Base-by-base conservation (phyloP, 2,888 invertebrate species). In the Eudasyphora cyanicolor region DNA sequence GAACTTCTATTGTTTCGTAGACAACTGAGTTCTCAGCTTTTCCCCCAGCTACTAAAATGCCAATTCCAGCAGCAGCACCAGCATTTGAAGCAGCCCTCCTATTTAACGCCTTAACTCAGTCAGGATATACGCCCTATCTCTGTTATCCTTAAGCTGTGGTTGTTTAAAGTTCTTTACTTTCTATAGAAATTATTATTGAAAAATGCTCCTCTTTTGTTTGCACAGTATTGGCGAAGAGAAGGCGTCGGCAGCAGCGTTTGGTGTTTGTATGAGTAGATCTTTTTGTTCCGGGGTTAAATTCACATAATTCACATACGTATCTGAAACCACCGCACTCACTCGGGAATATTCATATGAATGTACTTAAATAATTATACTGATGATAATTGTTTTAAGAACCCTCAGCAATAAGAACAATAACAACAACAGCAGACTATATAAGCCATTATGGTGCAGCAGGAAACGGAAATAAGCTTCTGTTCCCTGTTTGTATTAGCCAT, bases 401-500 rank as follows among this genome's bases (percentile, higher is more conserved):
- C 6, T 29, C 24, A 1, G 29, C 35, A 35, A 35, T 2, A 1
- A 57, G 57, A 12, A 2, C 29, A 60, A 32, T n/a, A n/a, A 17
- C 67, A 38, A 2, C 64, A 35, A 19, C 64, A 67, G n/a, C 24
- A 73, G 19, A 69, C 49, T 29, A 8, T 49, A 29, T 62, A 10
- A 14, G 60, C 60, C 60, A 29, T 14, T 24, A 12, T 27, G 67
- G 14, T 42, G 42, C 21, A 24, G 69, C 32, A 67, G 82, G 82
- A 82, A 79, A 51, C 82, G 79, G 79, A 82, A 76, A 79, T 73
- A 60, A 76, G 71, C 67, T 82, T 62, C 10, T 57, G 27, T 54
- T 42, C 21, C 38, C 29, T 57, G 32, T 51, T 19, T 29, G 21
- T 57, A 3, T 38, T 1, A 60, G 10, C 51, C 14, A n/a, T 19